Evolutionary conservation across 2,888 invertebrate genomes (phyloP), one percentile per base, ranked within the genome.

Genomic region (Drosophila villosipedis): DNA sequence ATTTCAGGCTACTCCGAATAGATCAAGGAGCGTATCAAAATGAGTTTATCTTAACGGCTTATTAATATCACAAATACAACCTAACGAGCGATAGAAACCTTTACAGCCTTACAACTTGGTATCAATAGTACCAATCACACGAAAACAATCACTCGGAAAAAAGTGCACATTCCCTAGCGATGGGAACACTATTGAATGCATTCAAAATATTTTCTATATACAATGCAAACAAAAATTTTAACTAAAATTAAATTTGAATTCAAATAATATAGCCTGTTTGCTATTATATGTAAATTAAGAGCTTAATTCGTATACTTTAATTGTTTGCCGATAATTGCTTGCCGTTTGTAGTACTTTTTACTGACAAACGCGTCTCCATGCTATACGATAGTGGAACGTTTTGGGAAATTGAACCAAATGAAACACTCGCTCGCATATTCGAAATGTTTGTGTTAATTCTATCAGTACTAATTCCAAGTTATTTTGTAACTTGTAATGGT

Each of bases 41-140:
- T 59, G 62, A 78, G 52, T 70, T 61, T 58, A 67, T 54, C 59
- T 70, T 66, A 73, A 73, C 64, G 47, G 59, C 62, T 79, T 64
- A 68, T 64, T 64, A 73, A 73, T 77, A 70, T 70, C 73, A 73
- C 67, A 77, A 84, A 85, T 80, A 81, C 85, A 82, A 80, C 71
- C 80, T 61, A 65, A 65, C 70, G 66, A 73, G 78, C 75, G 73
- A 73, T 78, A 75, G 73, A 80, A 85, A 73, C 75, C 79, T 70
- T 78, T 67, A 72, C 74, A 80, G 84, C 86, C 87, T 84, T 88
- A 85, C 87, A 88, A 88, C 87, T 83, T 90, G 75, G 68, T 88
- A 69, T 85, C 86, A 89, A 78, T 89, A 81, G 55, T 81, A 78
- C 88, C 83, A 89, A 86, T 69, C 52, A 62, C 88, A 49, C 39